A percentile compares a stretch with the other conserved stretches of the same genome.
Conservation (phyloP, 2,113 vertebrate species). For the Bettongia penicillata region DNA sequence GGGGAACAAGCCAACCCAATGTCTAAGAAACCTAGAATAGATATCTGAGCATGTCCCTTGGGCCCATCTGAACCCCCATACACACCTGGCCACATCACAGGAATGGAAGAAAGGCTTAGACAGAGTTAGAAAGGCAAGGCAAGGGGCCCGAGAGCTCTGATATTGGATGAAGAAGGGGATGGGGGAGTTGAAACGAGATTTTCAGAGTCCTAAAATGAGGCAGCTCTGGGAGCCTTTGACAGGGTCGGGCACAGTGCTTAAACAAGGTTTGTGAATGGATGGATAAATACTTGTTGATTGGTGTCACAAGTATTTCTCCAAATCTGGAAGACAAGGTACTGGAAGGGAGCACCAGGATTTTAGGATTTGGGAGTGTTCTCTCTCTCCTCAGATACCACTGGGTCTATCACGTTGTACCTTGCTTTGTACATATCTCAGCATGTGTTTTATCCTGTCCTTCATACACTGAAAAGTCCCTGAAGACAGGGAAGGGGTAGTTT, state of each 20-base stretch:
- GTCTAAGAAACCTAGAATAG: constrained; percentile 38
- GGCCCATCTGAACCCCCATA: constrained; percentile 27
- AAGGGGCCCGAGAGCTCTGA: constrained; percentile 40
- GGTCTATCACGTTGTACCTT: not conserved
- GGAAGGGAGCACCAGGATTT: not conserved
- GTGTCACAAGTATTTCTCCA: not conserved
- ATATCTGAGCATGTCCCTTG: constrained; percentile 46
- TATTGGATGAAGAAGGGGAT: not conserved
- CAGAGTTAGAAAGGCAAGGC: constrained; percentile 41
- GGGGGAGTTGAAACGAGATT: not conserved
- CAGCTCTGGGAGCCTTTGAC: not conserved
- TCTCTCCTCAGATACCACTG: not conserved
- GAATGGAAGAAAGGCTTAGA: constrained; percentile 64
- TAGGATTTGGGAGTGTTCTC: not conserved
- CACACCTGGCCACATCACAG: not conserved
- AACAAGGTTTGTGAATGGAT: not conserved
- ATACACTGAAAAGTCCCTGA: not conserved
- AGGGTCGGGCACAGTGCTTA: not conserved
- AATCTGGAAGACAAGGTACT: not conserved
- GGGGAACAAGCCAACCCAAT: constrained; percentile 44
- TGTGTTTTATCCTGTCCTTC: not conserved
- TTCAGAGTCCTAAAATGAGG: not conserved
- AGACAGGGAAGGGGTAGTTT: not conserved
- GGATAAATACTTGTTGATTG: not conserved
- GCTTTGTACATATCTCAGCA: not conserved